A percentile compares a stretch with the other conserved stretches of the same genome.
Evolutionary conservation across 23 tunicate genomes (phyloP).

Genomic region (Phallusia fumigata): DNA sequence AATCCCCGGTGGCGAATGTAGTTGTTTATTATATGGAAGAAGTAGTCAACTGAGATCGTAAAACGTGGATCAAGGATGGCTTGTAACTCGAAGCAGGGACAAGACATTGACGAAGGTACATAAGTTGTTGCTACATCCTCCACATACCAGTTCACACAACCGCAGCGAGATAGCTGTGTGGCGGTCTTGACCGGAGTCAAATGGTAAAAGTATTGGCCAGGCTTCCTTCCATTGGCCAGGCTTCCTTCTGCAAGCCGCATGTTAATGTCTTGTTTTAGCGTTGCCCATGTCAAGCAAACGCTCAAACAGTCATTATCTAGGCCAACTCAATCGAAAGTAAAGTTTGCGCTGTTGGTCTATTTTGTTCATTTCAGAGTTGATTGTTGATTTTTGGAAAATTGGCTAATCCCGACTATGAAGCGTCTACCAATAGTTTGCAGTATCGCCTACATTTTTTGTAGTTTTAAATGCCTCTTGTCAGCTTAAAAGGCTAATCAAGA

Average conservation of each 20-base stretch:
- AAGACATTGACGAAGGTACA: not conserved
- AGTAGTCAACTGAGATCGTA: not conserved
- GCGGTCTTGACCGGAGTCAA: slow-evolving; percentile 17
- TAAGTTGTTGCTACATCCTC: slow-evolving; percentile 4
- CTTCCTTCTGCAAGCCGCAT: not conserved
- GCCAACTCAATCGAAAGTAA: too few species aligned
- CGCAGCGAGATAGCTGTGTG: slow-evolving; percentile 13
- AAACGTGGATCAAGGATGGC: slow-evolving; percentile 13
- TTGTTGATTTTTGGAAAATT: too few species aligned
- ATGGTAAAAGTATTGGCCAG: slow-evolving; percentile 47
- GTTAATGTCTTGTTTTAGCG: not conserved
- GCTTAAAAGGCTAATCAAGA: too few species aligned
- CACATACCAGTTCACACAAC: slow-evolving; percentile 47
- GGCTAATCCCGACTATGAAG: too few species aligned
- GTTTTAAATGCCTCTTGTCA: too few species aligned
- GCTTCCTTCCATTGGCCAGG: not conserved
- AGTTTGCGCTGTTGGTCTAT: too few species aligned
- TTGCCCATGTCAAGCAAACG: not conserved
- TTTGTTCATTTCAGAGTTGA: too few species aligned
- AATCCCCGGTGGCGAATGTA: not conserved
- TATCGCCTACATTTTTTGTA: too few species aligned
- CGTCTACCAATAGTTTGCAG: too few species aligned
- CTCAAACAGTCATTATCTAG: too few species aligned
- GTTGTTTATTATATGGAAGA: not conserved
- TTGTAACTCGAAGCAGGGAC: slow-evolving; percentile 18